Percentiles rank a stretch among this genome's conserved stretches.
Conservation (phyloP, 2,113 vertebrate species). For the Paramormyrops kingsleyae region DNA sequence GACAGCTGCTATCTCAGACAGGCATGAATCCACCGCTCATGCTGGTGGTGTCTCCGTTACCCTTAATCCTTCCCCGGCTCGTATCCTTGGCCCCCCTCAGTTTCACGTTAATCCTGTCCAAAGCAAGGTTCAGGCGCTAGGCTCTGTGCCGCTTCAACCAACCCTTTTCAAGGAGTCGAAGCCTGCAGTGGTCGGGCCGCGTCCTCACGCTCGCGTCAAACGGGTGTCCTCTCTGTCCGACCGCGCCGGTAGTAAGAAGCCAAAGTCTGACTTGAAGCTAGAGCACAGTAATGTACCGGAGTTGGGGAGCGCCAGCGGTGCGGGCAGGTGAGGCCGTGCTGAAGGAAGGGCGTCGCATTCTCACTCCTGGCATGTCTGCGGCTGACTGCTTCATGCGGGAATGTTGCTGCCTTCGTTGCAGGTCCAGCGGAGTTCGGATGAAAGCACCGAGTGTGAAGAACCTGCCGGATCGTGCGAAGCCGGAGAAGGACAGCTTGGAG, state of each 20-base stretch:
- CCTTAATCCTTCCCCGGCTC: conserved; percentile 19
- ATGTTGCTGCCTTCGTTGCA: conserved; percentile 27
- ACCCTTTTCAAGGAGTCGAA: conserved; percentile 29
- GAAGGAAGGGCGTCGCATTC: not conserved
- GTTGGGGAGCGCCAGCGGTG: conserved; percentile 29
- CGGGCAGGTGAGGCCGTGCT: conserved; percentile 28
- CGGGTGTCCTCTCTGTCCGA: conserved; percentile 64
- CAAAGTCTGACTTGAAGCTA: conserved; percentile 61
- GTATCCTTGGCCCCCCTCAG: conserved; percentile 25
- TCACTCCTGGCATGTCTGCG: not conserved
- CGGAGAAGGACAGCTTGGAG: conserved; percentile 63
- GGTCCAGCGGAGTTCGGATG: conserved; percentile 71
- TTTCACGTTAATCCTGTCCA: conserved; percentile 24
- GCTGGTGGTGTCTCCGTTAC: conserved; percentile 36
- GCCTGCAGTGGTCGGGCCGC: conserved; percentile 34
- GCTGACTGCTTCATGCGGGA: not conserved
- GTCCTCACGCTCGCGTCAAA: conserved; percentile 64
- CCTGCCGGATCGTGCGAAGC: conserved; percentile 64
- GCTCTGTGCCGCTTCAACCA: not conserved
- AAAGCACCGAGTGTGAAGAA: conserved; percentile 75
- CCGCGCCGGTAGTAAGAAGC: conserved; percentile 63
- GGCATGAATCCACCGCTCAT: not conserved
- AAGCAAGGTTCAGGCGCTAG: conserved; percentile 31
- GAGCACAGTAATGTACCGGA: conserved; percentile 45
- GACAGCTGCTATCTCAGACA: not conserved